Percentiles rank a stretch among this genome's conserved stretches.
Conservation (phyloP, 2,113 vertebrate species). For the Zonotrichia leucophrys region DNA sequence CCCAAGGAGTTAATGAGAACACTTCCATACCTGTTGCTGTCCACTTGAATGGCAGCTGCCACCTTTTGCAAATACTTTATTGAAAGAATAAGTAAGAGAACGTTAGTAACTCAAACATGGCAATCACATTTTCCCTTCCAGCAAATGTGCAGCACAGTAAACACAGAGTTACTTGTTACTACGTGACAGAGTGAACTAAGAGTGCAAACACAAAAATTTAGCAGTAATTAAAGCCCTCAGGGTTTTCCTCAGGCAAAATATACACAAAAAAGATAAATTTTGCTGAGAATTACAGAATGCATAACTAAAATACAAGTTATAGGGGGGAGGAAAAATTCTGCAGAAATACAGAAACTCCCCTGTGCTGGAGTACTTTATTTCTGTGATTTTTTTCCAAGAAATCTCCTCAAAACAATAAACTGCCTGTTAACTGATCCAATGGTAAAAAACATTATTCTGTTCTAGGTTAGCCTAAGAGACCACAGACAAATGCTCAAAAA, state of each 20-base stretch:
- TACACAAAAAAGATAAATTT: background rate
- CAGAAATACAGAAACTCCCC: background rate
- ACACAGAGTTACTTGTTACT: background rate
- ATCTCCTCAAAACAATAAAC: background rate
- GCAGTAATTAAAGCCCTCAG: background rate
- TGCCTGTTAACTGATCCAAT: background rate
- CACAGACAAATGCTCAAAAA: background rate
- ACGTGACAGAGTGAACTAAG: background rate
- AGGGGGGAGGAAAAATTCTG: background rate
- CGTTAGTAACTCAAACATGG: rapidly evolving
- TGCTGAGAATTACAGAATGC: background rate
- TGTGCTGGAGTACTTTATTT: background rate
- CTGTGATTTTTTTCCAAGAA: background rate
- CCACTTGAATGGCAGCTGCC: background rate
- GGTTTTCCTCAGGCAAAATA: background rate
- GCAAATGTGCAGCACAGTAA: background rate
- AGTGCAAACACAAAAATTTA: background rate
- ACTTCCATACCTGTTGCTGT: background rate
- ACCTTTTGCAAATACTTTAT: background rate
- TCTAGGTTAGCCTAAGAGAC: background rate
- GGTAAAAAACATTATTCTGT: background rate
- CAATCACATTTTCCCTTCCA: background rate
- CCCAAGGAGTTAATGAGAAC: background rate
- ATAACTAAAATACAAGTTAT: background rate
- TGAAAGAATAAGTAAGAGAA: background rate